Evolutionary conservation across 2,797 vertebrate species (phyloP), one percentile per base, ranked within the genome.

Genomic region (Hypotaenidia okinawae): DNA sequence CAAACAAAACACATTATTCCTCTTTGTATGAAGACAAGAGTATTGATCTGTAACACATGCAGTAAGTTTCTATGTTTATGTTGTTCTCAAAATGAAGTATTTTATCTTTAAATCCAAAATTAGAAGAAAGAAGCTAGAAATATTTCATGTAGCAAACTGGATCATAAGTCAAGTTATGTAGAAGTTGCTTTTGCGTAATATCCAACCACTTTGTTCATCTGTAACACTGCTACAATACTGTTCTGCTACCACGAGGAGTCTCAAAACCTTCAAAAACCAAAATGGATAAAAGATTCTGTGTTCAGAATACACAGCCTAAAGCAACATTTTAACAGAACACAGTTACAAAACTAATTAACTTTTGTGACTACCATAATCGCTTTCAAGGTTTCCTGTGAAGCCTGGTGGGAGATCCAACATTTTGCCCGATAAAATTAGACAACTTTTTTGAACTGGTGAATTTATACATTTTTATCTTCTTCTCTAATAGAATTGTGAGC

Each of bases 1-100:
- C 22, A 47, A 47, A 10, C 37, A 37, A 47, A 47, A 47, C 22
- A 23, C 10, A 17, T 77, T 78, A 94, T 43, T 8, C 32, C 14
- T 47, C 8, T 72, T 32, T 13, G 10, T 25, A 41, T 47, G 6
- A 85, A 4, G 6, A 69, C 0, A 0, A 22, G 2, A 28, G 3
- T 4, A 39, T 25, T 35, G 9, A 57, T 55, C 59, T 30, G 3
- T 16, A 41, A 57, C 2, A 3, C 11, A 51, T 0, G 2, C 19
- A 41, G 13, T 37, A 78, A 69, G 7, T 3, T 37, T 32, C 8
- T n/a, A 7, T 2, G 3, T 10, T 52, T 24, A 35, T 2, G 5
- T 57, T 19, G 16, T 6, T 39, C 39, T n/a, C 28, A 1, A 85
- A 68, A 37, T 12, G 33, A 49, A 68, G 1, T 22, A 66, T 5